Evolutionary conservation across 35 echinoderm and acorn worm genomes (phyloP).

Genomic region (Acanthaster planci): DNA sequence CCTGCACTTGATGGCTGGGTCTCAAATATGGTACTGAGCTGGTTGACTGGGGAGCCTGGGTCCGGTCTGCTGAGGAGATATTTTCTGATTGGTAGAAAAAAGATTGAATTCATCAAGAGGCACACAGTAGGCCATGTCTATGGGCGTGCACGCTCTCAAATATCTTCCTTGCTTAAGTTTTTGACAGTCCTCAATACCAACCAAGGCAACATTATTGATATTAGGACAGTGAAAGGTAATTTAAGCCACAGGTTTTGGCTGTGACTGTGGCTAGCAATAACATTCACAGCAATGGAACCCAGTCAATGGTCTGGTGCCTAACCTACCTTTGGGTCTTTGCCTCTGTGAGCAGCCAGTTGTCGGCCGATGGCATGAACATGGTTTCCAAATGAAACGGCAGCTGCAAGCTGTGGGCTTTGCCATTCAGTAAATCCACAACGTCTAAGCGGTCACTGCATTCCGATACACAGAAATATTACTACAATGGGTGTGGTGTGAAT

Average conservation of each 20-base stretch:
- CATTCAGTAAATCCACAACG: slow-evolving; percentile 74
- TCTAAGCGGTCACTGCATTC: slow-evolving; percentile 67
- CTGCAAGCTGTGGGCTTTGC: slow-evolving; percentile 66
- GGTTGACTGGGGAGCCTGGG: slow-evolving; percentile 57
- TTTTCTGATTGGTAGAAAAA: slow-evolving; percentile 47
- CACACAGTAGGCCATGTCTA: too few relatives aligned
- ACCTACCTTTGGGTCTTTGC: slow-evolving; percentile 67
- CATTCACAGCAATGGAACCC: too few relatives aligned
- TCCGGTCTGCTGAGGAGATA: slow-evolving; percentile 60
- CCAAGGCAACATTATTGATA: too few relatives aligned
- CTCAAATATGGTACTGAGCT: slow-evolving; percentile 65
- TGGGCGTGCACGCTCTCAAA: too few relatives aligned
- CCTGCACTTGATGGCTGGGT: slow-evolving; percentile 42
- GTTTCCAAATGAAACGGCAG: slow-evolving; percentile 74
- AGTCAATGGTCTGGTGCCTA: background rate
- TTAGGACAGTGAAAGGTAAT: too few relatives aligned
- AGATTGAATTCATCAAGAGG: too few relatives aligned
- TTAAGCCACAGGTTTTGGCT: too few relatives aligned
- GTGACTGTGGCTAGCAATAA: too few relatives aligned
- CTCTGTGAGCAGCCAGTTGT: slow-evolving; percentile 87
- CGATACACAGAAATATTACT: background rate
- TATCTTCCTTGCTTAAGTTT: too few relatives aligned
- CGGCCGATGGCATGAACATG: slow-evolving; percentile 69
- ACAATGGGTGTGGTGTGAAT: too few relatives aligned
- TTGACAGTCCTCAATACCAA: too few relatives aligned